Conservation (phyloP, 2,797 vertebrate genomes). For the Sylvia borin region DNA sequence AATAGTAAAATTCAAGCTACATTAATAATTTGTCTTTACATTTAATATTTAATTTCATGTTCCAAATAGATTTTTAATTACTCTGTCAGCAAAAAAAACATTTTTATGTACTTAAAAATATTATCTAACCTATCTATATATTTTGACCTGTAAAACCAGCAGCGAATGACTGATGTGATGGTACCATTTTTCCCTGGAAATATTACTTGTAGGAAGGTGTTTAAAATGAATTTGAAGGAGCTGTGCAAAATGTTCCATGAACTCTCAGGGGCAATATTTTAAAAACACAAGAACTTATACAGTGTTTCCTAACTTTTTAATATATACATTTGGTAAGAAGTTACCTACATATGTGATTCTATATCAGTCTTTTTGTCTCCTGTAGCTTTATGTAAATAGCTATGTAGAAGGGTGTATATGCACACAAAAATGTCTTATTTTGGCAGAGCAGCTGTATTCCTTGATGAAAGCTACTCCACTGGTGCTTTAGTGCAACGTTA, state of each 20-base stretch:
- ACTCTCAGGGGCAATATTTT: background rate
- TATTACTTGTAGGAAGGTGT: background rate
- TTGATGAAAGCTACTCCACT: background rate
- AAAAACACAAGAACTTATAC: background rate
- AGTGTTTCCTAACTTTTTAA: background rate
- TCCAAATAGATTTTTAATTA: background rate
- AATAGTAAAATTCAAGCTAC: background rate
- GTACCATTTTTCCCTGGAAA: background rate
- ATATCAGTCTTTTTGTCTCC: background rate
- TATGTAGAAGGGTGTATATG: background rate
- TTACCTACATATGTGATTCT: background rate
- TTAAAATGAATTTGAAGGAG: background rate
- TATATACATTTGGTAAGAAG: background rate
- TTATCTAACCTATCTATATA: background rate
- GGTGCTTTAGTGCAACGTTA: background rate
- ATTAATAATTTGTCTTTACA: background rate
- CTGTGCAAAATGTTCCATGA: background rate
- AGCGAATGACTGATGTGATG: background rate
- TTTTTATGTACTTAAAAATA: background rate
- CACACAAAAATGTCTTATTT: background rate
- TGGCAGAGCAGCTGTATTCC: background rate
- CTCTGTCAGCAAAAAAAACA: background rate
- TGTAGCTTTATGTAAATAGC: background rate
- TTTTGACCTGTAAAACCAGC: background rate
- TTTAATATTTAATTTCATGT: background rate